Conservation (phyloP, 2,797 vertebrate species). For the Megaceryle alcyon region DNA sequence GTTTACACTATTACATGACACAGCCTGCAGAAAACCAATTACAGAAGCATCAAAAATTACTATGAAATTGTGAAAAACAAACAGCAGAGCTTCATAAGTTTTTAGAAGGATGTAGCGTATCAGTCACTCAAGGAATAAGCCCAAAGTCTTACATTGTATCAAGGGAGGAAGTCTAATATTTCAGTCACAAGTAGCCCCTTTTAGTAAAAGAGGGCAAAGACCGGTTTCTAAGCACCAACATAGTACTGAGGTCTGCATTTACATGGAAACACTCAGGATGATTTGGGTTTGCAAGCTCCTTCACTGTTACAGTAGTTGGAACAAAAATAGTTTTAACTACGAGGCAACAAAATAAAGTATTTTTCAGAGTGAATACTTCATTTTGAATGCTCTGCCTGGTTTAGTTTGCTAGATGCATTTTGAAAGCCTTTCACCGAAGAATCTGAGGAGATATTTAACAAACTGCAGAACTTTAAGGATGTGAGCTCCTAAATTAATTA, state of each 20-base stretch:
- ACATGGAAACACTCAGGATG: fast-evolving
- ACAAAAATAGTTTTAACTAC: neutral
- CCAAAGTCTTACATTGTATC: neutral
- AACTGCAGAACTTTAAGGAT: neutral
- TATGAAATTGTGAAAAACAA: neutral
- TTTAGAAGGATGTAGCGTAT: neutral
- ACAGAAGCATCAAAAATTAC: neutral
- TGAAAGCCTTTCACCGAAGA: neutral
- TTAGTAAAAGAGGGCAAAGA: neutral
- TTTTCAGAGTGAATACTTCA: neutral
- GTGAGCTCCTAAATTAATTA: neutral
- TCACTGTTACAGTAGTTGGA: neutral
- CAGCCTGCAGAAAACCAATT: neutral
- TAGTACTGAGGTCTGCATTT: neutral
- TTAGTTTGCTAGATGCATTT: neutral
- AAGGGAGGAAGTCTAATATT: neutral
- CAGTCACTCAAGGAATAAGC: neutral
- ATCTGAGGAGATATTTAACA: neutral
- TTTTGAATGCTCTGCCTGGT: neutral
- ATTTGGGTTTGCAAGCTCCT: neutral
- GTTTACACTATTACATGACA: neutral
- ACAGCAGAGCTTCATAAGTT: neutral
- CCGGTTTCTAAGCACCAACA: neutral
- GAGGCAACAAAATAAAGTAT: neutral
- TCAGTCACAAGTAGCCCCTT: neutral